Percentiles rank a stretch among this genome's conserved stretches.
phyloP scores from a whole-genome alignment of 2,888 invertebrate species.

The Athrips mouffetella region DNA sequence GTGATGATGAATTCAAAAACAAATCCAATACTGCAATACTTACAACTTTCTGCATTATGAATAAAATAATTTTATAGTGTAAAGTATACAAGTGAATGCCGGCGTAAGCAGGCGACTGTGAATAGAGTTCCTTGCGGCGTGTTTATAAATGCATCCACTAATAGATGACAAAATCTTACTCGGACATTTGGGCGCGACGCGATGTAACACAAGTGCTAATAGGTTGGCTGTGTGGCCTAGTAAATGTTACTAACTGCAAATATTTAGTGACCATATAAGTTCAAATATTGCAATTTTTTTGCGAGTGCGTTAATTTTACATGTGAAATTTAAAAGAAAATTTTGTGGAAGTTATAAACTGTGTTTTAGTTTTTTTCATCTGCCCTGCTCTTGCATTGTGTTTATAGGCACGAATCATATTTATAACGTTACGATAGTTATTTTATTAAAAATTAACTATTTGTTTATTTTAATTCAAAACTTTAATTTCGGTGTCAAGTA shows the following conservation, averaged over 20 bases:
- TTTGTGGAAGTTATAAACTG: too few relatives aligned
- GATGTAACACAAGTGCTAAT: constrained; percentile 67
- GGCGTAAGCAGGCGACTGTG: constrained; percentile 47
- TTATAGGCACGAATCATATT: too few relatives aligned
- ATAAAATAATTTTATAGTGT: constrained; percentile 25
- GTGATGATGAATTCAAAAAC: too few relatives aligned
- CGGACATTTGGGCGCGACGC: constrained; percentile 35
- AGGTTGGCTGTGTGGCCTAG: constrained; percentile 43
- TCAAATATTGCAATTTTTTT: not conserved
- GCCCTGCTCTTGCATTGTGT: too few relatives aligned
- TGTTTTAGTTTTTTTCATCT: too few relatives aligned
- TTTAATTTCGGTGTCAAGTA: too few relatives aligned
- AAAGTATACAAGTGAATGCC: constrained; percentile 30
- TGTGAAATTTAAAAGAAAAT: too few relatives aligned
- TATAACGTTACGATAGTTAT: too few relatives aligned
- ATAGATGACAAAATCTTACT: constrained; percentile 55
- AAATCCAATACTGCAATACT: too few relatives aligned
- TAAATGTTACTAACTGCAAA: constrained; percentile 38
- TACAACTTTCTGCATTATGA: constrained; percentile 60
- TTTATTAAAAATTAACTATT: too few relatives aligned
- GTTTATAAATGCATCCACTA: constrained; percentile 52
- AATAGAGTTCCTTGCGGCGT: constrained; percentile 23
- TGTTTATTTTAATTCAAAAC: too few relatives aligned
- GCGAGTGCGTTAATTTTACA: not conserved
- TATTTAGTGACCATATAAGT: constrained; percentile 25